phyloP scores from a whole-genome alignment of 2,113 vertebrate species.

The Odocoileus virginianus region DNA sequence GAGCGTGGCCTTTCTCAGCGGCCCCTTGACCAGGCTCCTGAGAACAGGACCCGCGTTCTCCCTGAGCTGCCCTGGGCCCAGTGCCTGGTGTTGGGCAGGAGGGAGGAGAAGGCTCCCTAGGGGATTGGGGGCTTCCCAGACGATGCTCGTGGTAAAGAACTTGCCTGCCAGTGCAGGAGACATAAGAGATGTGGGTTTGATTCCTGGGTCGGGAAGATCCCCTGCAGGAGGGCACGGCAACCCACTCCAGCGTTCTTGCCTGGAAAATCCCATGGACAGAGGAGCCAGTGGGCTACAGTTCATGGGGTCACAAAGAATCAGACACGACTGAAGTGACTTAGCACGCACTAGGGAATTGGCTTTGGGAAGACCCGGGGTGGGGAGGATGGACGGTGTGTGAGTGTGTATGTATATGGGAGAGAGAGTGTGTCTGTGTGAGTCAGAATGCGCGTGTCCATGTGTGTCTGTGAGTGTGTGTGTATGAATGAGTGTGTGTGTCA shows the following conservation, averaged over 20 bases:
- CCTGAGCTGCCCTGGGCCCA: background rate
- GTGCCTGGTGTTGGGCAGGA: background rate
- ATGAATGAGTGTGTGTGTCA: background rate
- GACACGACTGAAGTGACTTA: background rate
- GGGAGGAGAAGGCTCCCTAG: rapidly evolving
- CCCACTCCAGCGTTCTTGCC: background rate
- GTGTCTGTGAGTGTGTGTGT: background rate
- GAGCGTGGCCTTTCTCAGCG: rapidly evolving
- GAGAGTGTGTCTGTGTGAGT: background rate
- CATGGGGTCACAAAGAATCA: background rate
- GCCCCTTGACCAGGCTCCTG: background rate
- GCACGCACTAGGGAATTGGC: background rate
- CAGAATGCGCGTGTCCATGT: no score
- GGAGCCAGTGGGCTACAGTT: background rate
- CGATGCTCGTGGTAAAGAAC: background rate
- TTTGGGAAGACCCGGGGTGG: background rate
- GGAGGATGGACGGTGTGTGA: background rate
- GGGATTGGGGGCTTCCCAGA: background rate
- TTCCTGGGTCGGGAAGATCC: background rate
- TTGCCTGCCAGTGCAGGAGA: background rate
- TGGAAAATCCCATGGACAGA: background rate
- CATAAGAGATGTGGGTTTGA: background rate
- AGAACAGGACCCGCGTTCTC: background rate
- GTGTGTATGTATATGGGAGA: no score
- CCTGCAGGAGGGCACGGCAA: background rate